A percentile compares a stretch with the other conserved stretches of the same genome.
Conservation (phyloP, 2,113 vertebrate species). For the Rattus rattus region DNA sequence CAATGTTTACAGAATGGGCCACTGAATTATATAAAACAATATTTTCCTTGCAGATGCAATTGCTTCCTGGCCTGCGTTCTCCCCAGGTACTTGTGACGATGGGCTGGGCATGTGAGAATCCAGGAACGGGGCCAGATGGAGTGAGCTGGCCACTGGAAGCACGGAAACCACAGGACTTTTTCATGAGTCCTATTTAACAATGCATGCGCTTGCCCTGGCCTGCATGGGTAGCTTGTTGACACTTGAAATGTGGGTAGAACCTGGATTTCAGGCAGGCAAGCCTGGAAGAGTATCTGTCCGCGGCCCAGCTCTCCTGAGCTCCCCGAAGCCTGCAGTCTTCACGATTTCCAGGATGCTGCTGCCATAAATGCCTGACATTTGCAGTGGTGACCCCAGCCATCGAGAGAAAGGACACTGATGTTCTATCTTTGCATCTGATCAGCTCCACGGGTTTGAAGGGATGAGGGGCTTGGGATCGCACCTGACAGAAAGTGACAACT, state of each 20-base stretch:
- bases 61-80: constrained; percentile 79
- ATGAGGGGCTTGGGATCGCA: not conserved
- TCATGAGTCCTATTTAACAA: constrained; percentile 70
- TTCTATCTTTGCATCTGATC: not conserved
- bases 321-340: not conserved
- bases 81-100: constrained; percentile 73
- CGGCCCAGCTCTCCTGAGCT: fast-evolving
- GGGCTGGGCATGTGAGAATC: constrained; percentile 75
- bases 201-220: constrained; percentile 57
- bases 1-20: constrained; percentile 82
- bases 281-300: not conserved
- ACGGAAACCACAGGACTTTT: constrained; percentile 77
- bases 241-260: not conserved
- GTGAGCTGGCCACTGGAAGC: constrained; percentile 72
- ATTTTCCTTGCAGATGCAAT: constrained; percentile 81
- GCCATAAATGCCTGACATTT: not conserved
- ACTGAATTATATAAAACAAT: constrained; percentile 82
- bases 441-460: not conserved
- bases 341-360: not conserved
- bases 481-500: not conserved
- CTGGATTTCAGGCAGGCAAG: not conserved
- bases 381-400: not conserved
- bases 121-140: constrained; percentile 74
- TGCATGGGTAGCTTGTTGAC: constrained; percentile 55
- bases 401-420: not conserved